Evolutionary conservation across 2,888 invertebrate genomes (phyloP), one percentile per base, ranked within the genome.

Genomic region (Melanophora roralis): DNA sequence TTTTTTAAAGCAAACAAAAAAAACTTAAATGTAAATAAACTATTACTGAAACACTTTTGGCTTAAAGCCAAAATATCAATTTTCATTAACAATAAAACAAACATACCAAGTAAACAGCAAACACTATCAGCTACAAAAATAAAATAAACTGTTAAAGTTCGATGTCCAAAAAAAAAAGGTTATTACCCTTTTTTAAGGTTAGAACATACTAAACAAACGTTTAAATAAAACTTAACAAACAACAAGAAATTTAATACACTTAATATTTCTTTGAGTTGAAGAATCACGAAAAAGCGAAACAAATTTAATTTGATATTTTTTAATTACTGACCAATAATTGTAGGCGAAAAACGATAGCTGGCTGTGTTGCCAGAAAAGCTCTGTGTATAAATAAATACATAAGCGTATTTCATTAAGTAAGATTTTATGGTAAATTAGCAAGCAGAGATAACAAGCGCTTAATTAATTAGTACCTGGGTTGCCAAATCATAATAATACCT

Each of bases 31-130:
- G 7, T 11, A 11, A 73, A 65, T 16, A 68, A 60, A 67, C 53
- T 67, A 60, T 45, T 36, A 69, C 69, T 72, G 67, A 67, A 62
- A 49, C 57, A 72, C 34, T 51, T 51, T 64, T 80, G 80, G 80
- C 80, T 55, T 73, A 40, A 16, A 47, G 72, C 80, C 80, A 80
- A 80, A 73, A 68, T 73, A 80, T 73, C 72, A 80, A 80, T 80
- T 80, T 76, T 73, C 76, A 76, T 76, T 73, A 76, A 51, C 68
- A 64, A 68, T 64, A 74, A 53, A 64, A 45, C 59, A 16, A 64
- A 64, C 55, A 65, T 57, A 49, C 40, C 62, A 69, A 68, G 36
- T 47, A 45, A 47, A 19, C 7, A 49, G n/a, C 2, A 19, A 32
- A 38, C n/a, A 12, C 32, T 47, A 2, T n/a, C 12, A 59, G 6